Evolutionary conservation across 2,113 vertebrate species (phyloP).

Genomic region (Coryphaenoides rupestris): DNA sequence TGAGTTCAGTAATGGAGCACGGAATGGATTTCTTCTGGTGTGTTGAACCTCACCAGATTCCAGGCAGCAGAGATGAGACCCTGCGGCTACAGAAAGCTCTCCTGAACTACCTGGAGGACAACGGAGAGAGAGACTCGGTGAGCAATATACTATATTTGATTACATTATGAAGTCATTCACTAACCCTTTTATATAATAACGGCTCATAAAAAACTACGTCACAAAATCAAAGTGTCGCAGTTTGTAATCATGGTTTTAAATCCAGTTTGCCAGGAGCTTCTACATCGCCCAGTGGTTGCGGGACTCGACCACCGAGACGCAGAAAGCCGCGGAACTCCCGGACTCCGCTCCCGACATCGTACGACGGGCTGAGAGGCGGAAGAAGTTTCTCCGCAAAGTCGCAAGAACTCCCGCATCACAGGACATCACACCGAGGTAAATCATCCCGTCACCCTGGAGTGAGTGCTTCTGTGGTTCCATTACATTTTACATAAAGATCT

Average conservation of each 20-base stretch:
- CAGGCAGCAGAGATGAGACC: slow-evolving; percentile 83
- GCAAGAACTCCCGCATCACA: slow-evolving; percentile 85
- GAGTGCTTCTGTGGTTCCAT: too few relatives aligned
- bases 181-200: too few relatives aligned
- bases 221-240: not conserved
- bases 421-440: slow-evolving; percentile 90
- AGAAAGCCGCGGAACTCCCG: slow-evolving; percentile 91
- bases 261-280: slow-evolving; percentile 95
- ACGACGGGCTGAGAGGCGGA: slow-evolving; percentile 91
- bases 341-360: slow-evolving; percentile 93
- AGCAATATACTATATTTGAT: slow-evolving; percentile 44
- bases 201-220: not conserved
- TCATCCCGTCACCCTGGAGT: not conserved
- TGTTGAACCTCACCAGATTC: slow-evolving; percentile 39
- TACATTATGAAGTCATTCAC: too few relatives aligned
- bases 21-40: too few relatives aligned
- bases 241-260: not conserved
- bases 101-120: slow-evolving; percentile 91
- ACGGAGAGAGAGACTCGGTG: slow-evolving; percentile 93
- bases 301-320: slow-evolving; percentile 91
- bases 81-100: slow-evolving; percentile 95
- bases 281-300: slow-evolving; percentile 97
- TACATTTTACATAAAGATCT: not conserved
- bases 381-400: slow-evolving; percentile 91
- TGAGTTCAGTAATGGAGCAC: too few relatives aligned